Evolutionary conservation across 2,113 vertebrate genomes (phyloP), one percentile per base, ranked within the genome.

Genomic region (Cnemophilus loriae): DNA sequence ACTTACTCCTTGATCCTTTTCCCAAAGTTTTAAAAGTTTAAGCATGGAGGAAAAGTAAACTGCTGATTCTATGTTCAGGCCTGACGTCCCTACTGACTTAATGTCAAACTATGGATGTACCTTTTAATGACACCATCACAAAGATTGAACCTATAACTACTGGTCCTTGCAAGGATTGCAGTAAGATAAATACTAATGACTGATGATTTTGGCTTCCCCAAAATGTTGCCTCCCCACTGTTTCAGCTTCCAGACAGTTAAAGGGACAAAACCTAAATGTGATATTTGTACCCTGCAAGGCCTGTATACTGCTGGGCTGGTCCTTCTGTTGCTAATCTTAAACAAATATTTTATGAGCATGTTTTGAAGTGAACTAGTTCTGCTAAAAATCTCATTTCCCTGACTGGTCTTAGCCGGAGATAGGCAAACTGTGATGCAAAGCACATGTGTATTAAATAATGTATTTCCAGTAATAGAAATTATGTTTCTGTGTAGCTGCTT

Each of bases 361-460:
- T 94, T 90, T 92, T 77, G 55, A 88, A 96, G 41, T 52, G 39
- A 90, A 83, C 76, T 41, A 84, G 39, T 71, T 90, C 59, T 90
- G 64, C 85, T 93, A 63, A 93, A 96, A 94, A 80, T 86, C 75
- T 65, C 49, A 49, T 96, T 95, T 89, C 76, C 68, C 68, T 84
- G 47, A 35, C 65, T 60, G 71, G 60, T 64, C 47, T 86, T 73
- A 92, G 68, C 27, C 0, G 0, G 68, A 96, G 77, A 56, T 5
- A 80, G 28, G 73, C 79, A 84, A 80, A 88, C 70, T 13, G 3
- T 32, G 44, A 55, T 70, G 47, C 68, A 74, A 84, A 88, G 79
- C 85, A 90, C 73, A 39, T 70, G 37, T 87, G 73, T 84, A 78
- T 93, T 96, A 96, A 95, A 92, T 92, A 95, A 90, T 84, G 30